Evolutionary conservation across 2,888 invertebrate species (phyloP).

Genomic region (Ichneumoninae sp.): DNA sequence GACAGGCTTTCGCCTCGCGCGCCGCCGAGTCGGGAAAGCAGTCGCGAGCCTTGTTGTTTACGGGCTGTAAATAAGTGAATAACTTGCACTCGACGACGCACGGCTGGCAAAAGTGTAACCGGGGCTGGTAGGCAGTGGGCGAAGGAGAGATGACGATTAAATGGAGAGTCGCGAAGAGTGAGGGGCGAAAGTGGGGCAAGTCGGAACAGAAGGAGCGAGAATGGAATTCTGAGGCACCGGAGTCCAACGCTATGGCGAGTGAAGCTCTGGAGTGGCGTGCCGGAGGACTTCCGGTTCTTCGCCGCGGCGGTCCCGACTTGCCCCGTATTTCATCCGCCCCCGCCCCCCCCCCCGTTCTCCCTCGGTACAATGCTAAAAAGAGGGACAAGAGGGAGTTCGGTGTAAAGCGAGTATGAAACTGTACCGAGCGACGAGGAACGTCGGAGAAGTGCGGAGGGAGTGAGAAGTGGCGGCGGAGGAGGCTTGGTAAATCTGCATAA

Average conservation of each 20-base stretch:
- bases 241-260: background rate
- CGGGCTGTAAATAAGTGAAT: slow-evolving; percentile 83
- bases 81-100: slow-evolving; percentile 80
- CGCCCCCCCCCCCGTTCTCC: background rate
- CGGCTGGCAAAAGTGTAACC: slow-evolving; percentile 77
- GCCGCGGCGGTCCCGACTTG: background rate
- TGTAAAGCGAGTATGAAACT: slow-evolving; percentile 45
- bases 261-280: background rate
- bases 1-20: slow-evolving; percentile 44
- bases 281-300: background rate
- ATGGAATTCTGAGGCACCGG: slow-evolving; percentile 22
- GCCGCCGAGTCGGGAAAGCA: slow-evolving; percentile 59
- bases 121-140: slow-evolving; percentile 4
- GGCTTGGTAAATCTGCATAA: slow-evolving; percentile 81
- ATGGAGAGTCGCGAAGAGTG: slow-evolving; percentile 68
- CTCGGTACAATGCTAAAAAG: slow-evolving; percentile 36
- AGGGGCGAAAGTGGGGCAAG: slow-evolving; percentile 72
- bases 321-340: background rate
- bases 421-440: slow-evolving; percentile 40
- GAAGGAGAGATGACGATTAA: slow-evolving; percentile 70
- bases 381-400: slow-evolving; percentile 33
- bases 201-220: slow-evolving; percentile 64
- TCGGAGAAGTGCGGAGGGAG: slow-evolving; percentile 55
- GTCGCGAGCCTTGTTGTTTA: slow-evolving; percentile 78
- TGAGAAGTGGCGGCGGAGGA: slow-evolving; percentile 62